A percentile compares a stretch with the other conserved stretches of the same genome.
Conservation (phyloP, 2,113 vertebrate genomes). For the Takifugu flavidus region DNA sequence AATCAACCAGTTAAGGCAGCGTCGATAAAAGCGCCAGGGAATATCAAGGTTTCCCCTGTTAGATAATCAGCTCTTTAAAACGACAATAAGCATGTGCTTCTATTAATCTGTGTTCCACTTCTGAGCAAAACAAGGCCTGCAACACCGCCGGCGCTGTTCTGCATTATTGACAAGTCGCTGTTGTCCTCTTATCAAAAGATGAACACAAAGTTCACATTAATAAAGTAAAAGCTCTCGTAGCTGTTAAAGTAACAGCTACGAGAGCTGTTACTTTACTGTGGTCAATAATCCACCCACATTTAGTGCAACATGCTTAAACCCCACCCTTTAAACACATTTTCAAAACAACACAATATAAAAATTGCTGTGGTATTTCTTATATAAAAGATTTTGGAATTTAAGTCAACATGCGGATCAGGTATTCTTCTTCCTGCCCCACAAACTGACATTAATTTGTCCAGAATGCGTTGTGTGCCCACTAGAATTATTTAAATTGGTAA, state of each 20-base stretch:
- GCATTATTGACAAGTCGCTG: rapidly evolving
- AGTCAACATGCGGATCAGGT: no score
- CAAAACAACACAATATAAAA: neutral
- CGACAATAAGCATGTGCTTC: neutral
- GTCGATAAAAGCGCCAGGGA: neutral
- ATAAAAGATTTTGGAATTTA: neutral
- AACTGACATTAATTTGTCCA: no score
- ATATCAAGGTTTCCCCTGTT: no score
- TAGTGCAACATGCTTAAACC: neutral
- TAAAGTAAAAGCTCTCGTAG: constrained; percentile 22
- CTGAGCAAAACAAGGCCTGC: neutral
- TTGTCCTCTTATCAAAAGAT: constrained; percentile 19
- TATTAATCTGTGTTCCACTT: neutral
- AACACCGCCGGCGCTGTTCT: neutral
- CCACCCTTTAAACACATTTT: neutral
- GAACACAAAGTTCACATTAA: constrained; percentile 44
- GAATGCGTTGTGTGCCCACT: no score
- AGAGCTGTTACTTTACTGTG: no score
- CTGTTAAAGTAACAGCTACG: no score
- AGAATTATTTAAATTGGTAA: no score
- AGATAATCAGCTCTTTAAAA: neutral
- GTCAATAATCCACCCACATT: constrained; percentile 20
- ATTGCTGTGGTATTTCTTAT: neutral
- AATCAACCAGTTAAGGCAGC: no score
- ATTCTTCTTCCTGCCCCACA: no score